Conservation (phyloP, 1,140 invertebrate species). For the Globodera rostochiensis region DNA sequence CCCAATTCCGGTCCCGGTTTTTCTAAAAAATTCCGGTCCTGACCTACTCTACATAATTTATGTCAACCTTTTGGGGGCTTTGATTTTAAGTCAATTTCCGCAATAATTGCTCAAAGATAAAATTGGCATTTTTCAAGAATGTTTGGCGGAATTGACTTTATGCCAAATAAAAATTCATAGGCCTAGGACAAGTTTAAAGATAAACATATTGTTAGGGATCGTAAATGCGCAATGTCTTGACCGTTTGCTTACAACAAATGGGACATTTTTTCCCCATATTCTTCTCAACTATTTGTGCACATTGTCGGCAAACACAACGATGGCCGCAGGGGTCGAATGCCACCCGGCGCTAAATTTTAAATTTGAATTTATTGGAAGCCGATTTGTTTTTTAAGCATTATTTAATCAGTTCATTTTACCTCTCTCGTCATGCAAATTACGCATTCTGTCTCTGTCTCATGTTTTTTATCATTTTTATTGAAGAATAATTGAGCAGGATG, state of each 20-base stretch:
- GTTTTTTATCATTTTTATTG: neutral
- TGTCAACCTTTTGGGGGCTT: too few species aligned
- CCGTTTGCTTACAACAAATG: neutral
- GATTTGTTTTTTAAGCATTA: too few species aligned
- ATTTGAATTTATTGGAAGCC: too few species aligned
- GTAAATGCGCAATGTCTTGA: neutral
- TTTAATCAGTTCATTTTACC: neutral
- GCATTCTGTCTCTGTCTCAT: neutral
- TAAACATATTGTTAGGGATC: neutral
- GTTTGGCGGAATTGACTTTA: too few species aligned
- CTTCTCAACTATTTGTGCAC: neutral
- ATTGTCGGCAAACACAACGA: neutral
- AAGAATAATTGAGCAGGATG: neutral
- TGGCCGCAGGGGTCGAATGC: neutral
- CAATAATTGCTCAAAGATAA: too few species aligned
- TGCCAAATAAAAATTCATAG: too few species aligned
- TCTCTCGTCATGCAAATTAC: neutral
- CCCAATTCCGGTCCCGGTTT: too few species aligned
- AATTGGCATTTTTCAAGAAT: too few species aligned
- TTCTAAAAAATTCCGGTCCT: too few species aligned
- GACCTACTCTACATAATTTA: too few species aligned
- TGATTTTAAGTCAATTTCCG: too few species aligned
- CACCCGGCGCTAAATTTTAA: neutral
- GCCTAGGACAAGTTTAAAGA: too few species aligned
- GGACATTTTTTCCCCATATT: neutral